phyloP scores from a whole-genome alignment of 2,888 invertebrate species.

The Kuschelorhynchus macadamiae region DNA sequence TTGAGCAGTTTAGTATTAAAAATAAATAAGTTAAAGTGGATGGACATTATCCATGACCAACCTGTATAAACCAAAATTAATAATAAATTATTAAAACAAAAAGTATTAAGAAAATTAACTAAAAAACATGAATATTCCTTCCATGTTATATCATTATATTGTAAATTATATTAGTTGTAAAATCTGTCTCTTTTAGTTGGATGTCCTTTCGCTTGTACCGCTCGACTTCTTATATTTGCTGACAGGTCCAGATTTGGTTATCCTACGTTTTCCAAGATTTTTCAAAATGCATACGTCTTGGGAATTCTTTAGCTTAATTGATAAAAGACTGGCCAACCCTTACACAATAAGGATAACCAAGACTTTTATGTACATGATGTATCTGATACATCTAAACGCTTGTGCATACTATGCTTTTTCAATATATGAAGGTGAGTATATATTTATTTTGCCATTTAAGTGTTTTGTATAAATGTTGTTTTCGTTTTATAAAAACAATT shows the following conservation, averaged over 20 bases:
- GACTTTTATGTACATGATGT: slow-evolving; percentile 93
- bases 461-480: no score
- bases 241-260: slow-evolving; percentile 72
- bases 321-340: slow-evolving; percentile 88
- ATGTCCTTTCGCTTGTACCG: slow-evolving; percentile 84
- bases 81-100: no score
- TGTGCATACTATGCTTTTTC: slow-evolving; percentile 87
- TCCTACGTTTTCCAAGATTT: slow-evolving; percentile 80
- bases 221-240: slow-evolving; percentile 85
- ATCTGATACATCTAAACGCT: slow-evolving; percentile 93
- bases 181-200: slow-evolving; percentile 72
- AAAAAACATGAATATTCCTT: no score
- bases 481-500: no score
- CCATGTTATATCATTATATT: no score
- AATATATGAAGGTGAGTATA: slow-evolving; percentile 1
- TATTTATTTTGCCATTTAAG: no score
- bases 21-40: no score
- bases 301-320: slow-evolving; percentile 91
- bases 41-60: no score
- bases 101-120: no score
- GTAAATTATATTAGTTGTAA: no score
- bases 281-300: slow-evolving; percentile 91
- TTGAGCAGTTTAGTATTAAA: no score
- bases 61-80: no score
- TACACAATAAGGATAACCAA: slow-evolving; percentile 89